phyloP scores from a whole-genome alignment of 2,797 vertebrate species.

The Sebastes umbrosus region DNA sequence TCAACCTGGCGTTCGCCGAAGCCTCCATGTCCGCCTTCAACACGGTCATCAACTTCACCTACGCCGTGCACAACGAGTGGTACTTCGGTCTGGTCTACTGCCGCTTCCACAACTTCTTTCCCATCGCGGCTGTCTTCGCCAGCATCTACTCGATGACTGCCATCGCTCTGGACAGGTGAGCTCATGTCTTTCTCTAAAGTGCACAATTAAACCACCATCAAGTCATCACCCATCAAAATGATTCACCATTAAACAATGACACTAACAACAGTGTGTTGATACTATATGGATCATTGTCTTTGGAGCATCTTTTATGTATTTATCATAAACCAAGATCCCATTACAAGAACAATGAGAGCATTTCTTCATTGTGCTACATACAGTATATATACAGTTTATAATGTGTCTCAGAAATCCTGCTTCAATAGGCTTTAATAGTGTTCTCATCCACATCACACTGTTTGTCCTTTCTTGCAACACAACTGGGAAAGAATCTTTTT shows the following conservation, averaged over 20 bases:
- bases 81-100: constrained; percentile 95
- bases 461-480: no score
- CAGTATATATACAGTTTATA: neutral
- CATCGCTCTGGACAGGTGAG: constrained; percentile 90
- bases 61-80: constrained; percentile 94
- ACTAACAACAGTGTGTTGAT: neutral
- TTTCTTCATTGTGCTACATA: neutral
- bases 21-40: constrained; percentile 96
- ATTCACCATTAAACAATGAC: neutral
- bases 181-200: neutral
- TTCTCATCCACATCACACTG: neutral
- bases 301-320: neutral
- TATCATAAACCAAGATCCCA: neutral
- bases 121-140: constrained; percentile 94
- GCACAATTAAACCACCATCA: neutral
- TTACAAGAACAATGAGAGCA: neutral
- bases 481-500: neutral
- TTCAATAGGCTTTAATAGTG: neutral
- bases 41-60: constrained; percentile 95
- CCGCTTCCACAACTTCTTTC: constrained; percentile 99
- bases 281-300: no score
- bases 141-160: constrained; percentile 98
- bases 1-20: constrained; percentile 96
- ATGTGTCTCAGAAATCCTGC: neutral
- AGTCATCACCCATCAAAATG: neutral